Evolutionary conservation across 2,113 vertebrate genomes (phyloP).

Genomic region (Alces alces): DNA sequence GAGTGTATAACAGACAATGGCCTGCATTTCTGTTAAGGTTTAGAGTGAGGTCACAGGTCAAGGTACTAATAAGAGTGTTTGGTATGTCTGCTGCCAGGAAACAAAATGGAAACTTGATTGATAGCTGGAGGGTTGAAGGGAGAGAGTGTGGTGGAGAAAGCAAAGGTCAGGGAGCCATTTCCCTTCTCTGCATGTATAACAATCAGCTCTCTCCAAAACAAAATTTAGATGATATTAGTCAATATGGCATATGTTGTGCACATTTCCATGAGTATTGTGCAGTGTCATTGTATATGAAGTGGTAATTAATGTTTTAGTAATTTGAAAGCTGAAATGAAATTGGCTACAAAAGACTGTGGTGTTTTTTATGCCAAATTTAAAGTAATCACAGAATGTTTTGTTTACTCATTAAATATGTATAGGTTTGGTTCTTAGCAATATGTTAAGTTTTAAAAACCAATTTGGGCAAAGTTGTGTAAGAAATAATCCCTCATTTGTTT

Average conservation of each 20-base stretch:
- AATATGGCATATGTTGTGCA: conserved; percentile 90
- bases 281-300: conserved; percentile 85
- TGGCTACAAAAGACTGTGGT: not conserved
- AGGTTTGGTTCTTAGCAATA: not conserved
- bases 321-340: conserved; percentile 25
- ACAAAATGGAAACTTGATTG: conserved; percentile 99
- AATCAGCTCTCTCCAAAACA: conserved; percentile 82
- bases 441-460: not conserved
- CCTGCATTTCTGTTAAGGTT: conserved; percentile 86
- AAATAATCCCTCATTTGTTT: not conserved
- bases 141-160: conserved; percentile 84
- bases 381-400: not conserved
- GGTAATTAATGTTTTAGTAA: conserved; percentile 80
- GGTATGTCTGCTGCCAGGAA: conserved; percentile 98
- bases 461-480: conserved; percentile 1
- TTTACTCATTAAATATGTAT: not conserved
- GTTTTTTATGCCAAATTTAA: conserved; percentile 23
- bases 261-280: conserved; percentile 85
- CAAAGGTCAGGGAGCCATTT: conserved; percentile 88
- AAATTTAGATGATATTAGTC: conserved; percentile 87
- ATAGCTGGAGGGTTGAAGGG: conserved; percentile 90
- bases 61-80: conserved; percentile 98
- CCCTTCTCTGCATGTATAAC: conserved; percentile 87
- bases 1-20: conserved; percentile 81
- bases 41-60: conserved; percentile 94